phyloP scores from a whole-genome alignment of 2,797 vertebrate genomes.

The Crenichthys baileyi region DNA sequence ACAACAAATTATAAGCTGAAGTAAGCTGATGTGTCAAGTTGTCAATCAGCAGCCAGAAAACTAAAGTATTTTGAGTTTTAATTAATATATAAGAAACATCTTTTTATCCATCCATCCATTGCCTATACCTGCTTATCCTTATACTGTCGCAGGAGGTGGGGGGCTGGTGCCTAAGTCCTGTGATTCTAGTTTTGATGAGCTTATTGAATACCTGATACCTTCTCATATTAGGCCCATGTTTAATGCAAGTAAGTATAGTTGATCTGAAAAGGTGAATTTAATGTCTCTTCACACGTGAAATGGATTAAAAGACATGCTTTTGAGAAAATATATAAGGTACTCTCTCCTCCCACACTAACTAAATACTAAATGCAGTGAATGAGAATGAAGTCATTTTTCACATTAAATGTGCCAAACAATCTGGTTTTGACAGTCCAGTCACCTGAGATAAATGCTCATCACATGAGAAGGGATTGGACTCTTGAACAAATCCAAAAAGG shows the following conservation, averaged over 20 bases:
- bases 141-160: too few relatives aligned
- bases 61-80: too few relatives aligned
- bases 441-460: slow-evolving; percentile 25
- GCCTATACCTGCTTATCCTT: too few relatives aligned
- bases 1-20: too few relatives aligned
- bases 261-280: slow-evolving; percentile 40
- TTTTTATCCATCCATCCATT: not conserved
- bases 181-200: slow-evolving; percentile 2
- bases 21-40: too few relatives aligned
- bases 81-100: too few relatives aligned
- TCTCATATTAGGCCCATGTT: slow-evolving; percentile 15
- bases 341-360: not conserved
- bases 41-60: too few relatives aligned
- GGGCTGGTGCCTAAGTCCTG: not conserved
- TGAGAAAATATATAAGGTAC: not conserved
- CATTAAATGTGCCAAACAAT: not conserved
- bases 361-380: slow-evolving; percentile 4
- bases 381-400: slow-evolving; percentile 7
- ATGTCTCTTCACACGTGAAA: slow-evolving; percentile 37
- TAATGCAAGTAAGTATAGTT: slow-evolving; percentile 20
- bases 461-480: slow-evolving; percentile 19
- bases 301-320: slow-evolving; percentile 4
- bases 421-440: slow-evolving; percentile 1
- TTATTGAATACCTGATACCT: slow-evolving; percentile 1
- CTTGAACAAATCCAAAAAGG: slow-evolving; percentile 23